Evolutionary conservation across 1,140 invertebrate species (phyloP), one percentile per base, ranked within the genome.

Genomic region (Lasaia peninsularis): DNA sequence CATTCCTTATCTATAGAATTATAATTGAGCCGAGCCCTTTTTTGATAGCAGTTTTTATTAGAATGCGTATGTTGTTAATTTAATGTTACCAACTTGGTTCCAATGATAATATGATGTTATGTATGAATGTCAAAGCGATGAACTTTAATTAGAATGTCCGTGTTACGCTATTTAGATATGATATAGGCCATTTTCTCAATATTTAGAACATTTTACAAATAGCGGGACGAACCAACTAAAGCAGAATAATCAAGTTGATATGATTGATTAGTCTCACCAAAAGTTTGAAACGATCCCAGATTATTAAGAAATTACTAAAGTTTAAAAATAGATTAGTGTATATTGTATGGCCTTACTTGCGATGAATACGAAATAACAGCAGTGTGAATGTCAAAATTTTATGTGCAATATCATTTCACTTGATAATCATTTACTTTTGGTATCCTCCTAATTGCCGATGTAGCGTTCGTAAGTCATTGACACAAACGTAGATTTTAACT

Each of bases 311-410:
- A 85, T 88, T 88, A 88, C 86, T 85, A 81, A 88, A 85, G 84
- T 88, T 88, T 88, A 88, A 81, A 88, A 88, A 88, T 88, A 87
- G 86, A 86, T 88, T 86, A 88, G 83, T 86, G 86, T 88, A 86
- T 85, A 88, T 88, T 86, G 84, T 82, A 88, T 88, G 86, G 86
- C 86, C 86, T 88, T 88, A 88, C 86, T 88, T 88, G 86, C 73
- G 71, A 88, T 82, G 82, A 85, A 86, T 83, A 82, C 80, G 80
- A 86, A 86, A 84, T 83, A 86, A 77, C 86, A 83, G 86, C 83
- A 83, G 81, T 85, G 72, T 88, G 81, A 88, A 88, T 88, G 86
- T 88, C 86, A 88, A 88, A 88, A 85, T 85, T 86, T 81, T 88
- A 76, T 86, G 74, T 86, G 76, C 78, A 83, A 80, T 86, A 84